Evolutionary conservation across 1,140 invertebrate genomes (phyloP).

Genomic region (Laupala kohalensis): DNA sequence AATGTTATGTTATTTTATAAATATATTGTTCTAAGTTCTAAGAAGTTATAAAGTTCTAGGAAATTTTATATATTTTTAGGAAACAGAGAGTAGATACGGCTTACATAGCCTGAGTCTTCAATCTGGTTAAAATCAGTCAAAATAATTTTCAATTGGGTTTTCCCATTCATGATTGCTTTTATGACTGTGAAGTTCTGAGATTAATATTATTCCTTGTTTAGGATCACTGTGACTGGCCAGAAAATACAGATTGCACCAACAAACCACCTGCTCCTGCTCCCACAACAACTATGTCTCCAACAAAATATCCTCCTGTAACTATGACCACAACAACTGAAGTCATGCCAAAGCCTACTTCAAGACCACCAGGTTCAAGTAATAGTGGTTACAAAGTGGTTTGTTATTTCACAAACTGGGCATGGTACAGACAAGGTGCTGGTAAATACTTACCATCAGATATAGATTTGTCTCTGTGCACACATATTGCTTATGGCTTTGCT

Average conservation of each 20-base stretch:
- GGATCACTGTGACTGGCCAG: slow-evolving; percentile 66
- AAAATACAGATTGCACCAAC: slow-evolving; percentile 43
- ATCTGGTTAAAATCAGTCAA: no score
- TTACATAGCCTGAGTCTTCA: no score
- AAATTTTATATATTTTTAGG: no score
- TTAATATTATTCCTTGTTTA: slow-evolving; percentile 8
- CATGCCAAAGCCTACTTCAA: slow-evolving; percentile 15
- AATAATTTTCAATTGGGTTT: no score
- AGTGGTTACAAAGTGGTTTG: slow-evolving; percentile 45
- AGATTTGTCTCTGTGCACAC: slow-evolving; percentile 51
- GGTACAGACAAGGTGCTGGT: slow-evolving; percentile 43
- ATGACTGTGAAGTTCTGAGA: background rate
- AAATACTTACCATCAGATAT: slow-evolving; percentile 52
- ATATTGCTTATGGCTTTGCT: slow-evolving; percentile 61
- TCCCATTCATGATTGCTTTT: no score
- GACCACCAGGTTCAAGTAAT: slow-evolving; percentile 20
- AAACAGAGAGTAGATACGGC: no score
- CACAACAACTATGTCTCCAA: slow-evolving; percentile 16
- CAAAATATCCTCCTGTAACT: slow-evolving; percentile 9
- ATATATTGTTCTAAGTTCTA: no score
- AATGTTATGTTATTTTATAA: no score
- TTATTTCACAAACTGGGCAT: slow-evolving; percentile 64
- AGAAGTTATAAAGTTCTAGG: no score
- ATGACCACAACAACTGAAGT: slow-evolving; percentile 18
- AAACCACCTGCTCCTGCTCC: background rate